phyloP scores from a whole-genome alignment of 2,113 vertebrate species.

The Stictonetta naevosa region DNA sequence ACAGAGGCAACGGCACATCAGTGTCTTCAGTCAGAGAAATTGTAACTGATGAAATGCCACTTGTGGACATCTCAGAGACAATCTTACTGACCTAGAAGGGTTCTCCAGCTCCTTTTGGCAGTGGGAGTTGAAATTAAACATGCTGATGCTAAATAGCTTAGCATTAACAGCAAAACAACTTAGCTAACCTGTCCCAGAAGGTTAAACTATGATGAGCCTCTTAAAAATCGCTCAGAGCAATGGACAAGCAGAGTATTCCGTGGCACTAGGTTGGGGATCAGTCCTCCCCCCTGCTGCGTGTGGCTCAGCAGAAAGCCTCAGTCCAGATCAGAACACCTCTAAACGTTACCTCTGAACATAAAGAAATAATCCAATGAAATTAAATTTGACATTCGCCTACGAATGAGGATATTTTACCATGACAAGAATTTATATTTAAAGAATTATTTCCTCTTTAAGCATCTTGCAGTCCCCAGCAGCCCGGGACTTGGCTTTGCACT shows the following conservation, averaged over 20 bases:
- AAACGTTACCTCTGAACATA: not conserved
- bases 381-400: not conserved
- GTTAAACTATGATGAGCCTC: slow-evolving; percentile 40
- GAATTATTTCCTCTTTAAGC: not conserved
- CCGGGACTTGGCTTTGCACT: not conserved
- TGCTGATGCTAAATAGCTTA: slow-evolving; percentile 43
- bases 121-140: not conserved
- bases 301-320: not conserved
- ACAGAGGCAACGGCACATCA: not conserved
- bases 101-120: slow-evolving; percentile 16
- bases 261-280: not conserved
- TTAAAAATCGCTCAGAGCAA: not conserved
- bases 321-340: not conserved
- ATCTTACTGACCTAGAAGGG: slow-evolving; percentile 2
- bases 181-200: slow-evolving; percentile 23
- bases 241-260: not conserved
- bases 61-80: not conserved
- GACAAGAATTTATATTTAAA: not conserved
- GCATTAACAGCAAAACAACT: slow-evolving; percentile 37
- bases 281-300: not conserved
- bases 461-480: not conserved
- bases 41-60: not conserved
- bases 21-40: not conserved
- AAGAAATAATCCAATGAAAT: not conserved
- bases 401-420: not conserved